These are phyloP conservation scores for Dolichomitus sp. DNA, from an alignment of 2,888 invertebrate species.

Conservation along the genomic window DNA sequence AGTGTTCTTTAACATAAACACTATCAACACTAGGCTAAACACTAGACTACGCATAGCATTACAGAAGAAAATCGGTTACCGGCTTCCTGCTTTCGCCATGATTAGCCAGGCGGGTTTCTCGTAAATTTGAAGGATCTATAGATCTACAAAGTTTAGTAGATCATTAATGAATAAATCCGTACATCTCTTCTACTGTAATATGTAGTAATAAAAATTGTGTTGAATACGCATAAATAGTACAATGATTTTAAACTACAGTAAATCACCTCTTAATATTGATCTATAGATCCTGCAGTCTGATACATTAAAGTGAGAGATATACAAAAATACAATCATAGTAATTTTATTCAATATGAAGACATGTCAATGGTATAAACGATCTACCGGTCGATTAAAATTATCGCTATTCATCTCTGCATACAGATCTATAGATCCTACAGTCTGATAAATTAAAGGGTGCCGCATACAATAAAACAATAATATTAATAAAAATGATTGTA, in stretches of 20 bases:
- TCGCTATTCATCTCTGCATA: not conserved
- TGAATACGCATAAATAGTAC: not conserved
- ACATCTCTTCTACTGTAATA: not conserved
- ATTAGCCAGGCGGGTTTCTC: constrained; percentile 13
- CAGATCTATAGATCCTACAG: not conserved
- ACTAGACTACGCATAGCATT: not conserved
- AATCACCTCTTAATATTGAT: too few species aligned
- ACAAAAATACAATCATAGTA: not conserved
- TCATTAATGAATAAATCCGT: not conserved
- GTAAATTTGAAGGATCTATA: not conserved
- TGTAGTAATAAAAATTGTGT: not conserved
- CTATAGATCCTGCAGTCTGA: not conserved
- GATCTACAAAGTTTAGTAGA: not conserved
- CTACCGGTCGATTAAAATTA: not conserved
- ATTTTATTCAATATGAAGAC: too few species aligned
- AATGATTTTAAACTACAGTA: not conserved
- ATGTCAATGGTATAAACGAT: not conserved
- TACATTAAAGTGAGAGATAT: not conserved
- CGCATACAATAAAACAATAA: too few species aligned
- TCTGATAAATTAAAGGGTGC: too few species aligned
- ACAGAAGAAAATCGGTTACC: constrained; percentile 10
- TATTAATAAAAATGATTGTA: too few species aligned
- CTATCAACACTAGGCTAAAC: too few species aligned
- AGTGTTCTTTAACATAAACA: constrained; percentile 1
- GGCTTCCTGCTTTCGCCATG: constrained; percentile 45